Base-by-base conservation (phyloP, 2,888 invertebrate genomes). In the Oxytorus armatus region DNA sequence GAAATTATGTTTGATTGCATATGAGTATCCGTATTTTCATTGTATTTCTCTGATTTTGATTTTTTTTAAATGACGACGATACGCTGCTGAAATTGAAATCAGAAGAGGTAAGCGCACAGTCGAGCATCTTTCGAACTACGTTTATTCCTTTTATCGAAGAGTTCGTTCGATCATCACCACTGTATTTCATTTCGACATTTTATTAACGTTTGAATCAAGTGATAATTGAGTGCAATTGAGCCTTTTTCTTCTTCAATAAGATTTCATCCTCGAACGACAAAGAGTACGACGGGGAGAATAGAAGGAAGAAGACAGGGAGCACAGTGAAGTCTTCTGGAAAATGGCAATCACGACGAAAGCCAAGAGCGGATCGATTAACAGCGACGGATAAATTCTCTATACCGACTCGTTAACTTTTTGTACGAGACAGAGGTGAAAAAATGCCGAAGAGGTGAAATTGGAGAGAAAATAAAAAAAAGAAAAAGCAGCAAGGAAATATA, bases 331-430 rank as follows among this genome's bases (percentile, higher is more conserved):
- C 47, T 47, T 47, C 44, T 44, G 29, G 21, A 70, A 47, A 70
- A 70, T 51, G 44, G 55, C 55, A 47, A 65, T 65, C 47, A 44
- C 42, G 69, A 29, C 42, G 42, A 10, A n/a, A n/a, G n/a, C n/a
- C n/a, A n/a, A 25, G 55, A 57, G 57, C 14, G 57, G 36, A 49
- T 59, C 49, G 70, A 59, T 70, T 70, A 70, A 59, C 70, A 49
- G 49, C 49, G 49, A 21, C 47, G 70, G 21, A 70, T 47, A 49
- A 70, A 70, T 59, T 55, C 55, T 69, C 44, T 18, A 55, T 55
- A 55, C 55, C 36, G 59, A 70, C 49, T 59, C 57, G 44, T 57
- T 49, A 47, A 59, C 44, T 47, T 47, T 33, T 36, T n/a, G 21
- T 33, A 18, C 18, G 25, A 44, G 42, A 59, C 25, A n/a, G 36